These are phyloP conservation scores for Pionites leucogaster DNA, from an alignment of 2,113 vertebrate species.

Conservation along the genomic window DNA sequence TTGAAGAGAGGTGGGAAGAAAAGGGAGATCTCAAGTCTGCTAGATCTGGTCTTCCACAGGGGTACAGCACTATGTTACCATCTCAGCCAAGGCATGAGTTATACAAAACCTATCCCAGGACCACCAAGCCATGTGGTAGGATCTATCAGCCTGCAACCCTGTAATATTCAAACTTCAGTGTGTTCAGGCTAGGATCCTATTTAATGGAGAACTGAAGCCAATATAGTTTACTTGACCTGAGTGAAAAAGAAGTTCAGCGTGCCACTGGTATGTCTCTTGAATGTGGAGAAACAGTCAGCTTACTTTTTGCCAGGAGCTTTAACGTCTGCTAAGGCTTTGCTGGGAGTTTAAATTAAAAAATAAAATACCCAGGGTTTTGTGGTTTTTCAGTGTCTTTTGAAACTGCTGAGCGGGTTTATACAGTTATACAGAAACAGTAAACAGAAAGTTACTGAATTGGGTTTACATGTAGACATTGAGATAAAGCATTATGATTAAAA, in stretches of 20 bases:
- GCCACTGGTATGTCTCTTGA: background rate
- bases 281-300: background rate
- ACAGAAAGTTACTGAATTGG: background rate
- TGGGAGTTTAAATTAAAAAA: background rate
- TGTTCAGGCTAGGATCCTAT: background rate
- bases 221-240: background rate
- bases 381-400: constrained; percentile 1
- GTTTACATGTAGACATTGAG: background rate
- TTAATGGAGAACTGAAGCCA: background rate
- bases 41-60: background rate
- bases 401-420: constrained; percentile 9
- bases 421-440: constrained; percentile 1
- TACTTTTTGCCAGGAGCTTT: background rate
- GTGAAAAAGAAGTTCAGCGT: background rate
- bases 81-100: background rate
- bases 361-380: background rate
- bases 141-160: background rate
- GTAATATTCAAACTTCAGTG: accelerated
- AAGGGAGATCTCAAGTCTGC: background rate
- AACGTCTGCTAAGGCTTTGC: background rate
- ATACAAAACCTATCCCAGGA: background rate
- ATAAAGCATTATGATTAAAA: background rate
- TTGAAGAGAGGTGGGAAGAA: background rate
- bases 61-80: background rate
- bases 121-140: background rate